Evolutionary conservation across 2,113 vertebrate genomes (phyloP).

Genomic region (Hemiprocne comata): DNA sequence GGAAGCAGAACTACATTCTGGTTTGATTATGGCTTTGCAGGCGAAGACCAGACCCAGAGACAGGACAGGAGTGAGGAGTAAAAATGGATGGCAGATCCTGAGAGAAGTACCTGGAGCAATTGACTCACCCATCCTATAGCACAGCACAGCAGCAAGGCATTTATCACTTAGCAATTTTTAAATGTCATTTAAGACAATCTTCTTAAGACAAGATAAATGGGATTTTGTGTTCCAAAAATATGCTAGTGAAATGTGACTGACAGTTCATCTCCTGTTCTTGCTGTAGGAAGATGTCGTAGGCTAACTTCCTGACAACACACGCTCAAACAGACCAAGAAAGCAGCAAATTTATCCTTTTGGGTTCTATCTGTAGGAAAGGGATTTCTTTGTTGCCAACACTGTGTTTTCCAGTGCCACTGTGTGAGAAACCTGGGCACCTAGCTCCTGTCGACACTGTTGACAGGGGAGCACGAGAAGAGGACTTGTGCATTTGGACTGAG

Average conservation of each 20-base stretch:
- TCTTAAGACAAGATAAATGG: background rate
- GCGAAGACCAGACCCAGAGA: background rate
- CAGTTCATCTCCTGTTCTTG: background rate
- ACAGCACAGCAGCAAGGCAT: background rate
- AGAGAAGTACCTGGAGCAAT: background rate
- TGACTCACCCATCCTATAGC: background rate
- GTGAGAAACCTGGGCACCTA: background rate
- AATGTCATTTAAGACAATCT: background rate
- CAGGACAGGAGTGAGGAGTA: background rate
- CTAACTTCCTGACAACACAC: background rate
- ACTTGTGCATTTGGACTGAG: background rate
- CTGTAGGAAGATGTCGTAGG: background rate
- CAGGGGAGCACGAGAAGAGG: background rate
- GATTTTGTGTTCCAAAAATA: constrained; percentile 2
- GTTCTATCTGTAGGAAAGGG: background rate
- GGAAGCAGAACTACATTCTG: background rate
- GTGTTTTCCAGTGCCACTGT: background rate
- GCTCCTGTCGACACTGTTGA: background rate
- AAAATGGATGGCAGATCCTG: background rate
- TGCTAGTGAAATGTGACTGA: background rate
- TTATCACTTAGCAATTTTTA: background rate
- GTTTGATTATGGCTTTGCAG: background rate
- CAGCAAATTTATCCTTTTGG: background rate
- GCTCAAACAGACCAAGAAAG: background rate
- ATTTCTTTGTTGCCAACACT: background rate